Evolutionary conservation across 2,113 vertebrate genomes (phyloP).

Genomic region (Phaethon lepturus): DNA sequence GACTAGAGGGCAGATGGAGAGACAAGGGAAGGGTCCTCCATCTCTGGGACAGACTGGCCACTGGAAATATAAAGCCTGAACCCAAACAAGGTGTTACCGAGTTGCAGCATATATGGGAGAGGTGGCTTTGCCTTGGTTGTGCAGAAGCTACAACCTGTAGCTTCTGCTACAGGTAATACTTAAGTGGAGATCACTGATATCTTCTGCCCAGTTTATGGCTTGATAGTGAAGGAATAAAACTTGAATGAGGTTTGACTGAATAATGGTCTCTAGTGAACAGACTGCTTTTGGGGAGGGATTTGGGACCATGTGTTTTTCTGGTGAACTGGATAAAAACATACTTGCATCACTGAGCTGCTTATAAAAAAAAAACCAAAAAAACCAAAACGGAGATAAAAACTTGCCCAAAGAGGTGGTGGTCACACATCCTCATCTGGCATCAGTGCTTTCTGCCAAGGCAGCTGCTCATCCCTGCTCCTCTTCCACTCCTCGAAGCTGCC

Average conservation of each 20-base stretch:
- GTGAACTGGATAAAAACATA: not conserved
- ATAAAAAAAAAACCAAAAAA: not conserved
- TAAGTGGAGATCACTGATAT: not conserved
- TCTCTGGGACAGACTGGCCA: not conserved
- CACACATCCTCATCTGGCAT: not conserved
- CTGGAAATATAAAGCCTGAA: not conserved
- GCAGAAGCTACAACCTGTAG: too few relatives aligned
- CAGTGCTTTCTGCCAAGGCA: not conserved
- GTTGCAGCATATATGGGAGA: not conserved
- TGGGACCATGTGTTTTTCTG: not conserved
- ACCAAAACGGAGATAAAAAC: not conserved
- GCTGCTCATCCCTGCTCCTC: not conserved
- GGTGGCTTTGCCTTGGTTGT: not conserved
- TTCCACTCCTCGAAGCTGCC: not conserved
- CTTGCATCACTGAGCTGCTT: not conserved
- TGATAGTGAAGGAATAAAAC: not conserved
- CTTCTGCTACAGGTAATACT: too few relatives aligned
- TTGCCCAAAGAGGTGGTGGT: not conserved
- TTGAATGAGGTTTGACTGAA: not conserved
- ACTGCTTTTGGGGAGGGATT: not conserved
- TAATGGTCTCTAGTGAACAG: not conserved
- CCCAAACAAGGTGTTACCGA: not conserved
- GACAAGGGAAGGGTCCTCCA: not conserved
- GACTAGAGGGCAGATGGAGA: not conserved
- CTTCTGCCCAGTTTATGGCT: not conserved